A percentile compares a stretch with the other conserved stretches of the same genome.
These are phyloP conservation scores for Drosophila setosimentum DNA, from an alignment of 2,888 invertebrate genomes.

Conservation along the genomic window DNA sequence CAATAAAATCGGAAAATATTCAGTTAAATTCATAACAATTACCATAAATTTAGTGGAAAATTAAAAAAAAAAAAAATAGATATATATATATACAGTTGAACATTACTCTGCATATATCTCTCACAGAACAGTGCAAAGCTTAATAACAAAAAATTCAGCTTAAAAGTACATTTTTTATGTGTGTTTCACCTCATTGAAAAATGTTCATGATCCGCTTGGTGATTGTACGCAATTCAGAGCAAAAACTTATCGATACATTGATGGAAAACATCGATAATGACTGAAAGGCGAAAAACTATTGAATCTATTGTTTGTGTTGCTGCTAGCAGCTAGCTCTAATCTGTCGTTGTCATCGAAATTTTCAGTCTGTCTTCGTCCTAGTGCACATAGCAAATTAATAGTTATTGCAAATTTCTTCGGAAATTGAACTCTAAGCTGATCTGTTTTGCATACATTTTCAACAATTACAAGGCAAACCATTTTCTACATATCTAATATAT, in stretches of 20 bases:
- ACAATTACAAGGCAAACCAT: background rate
- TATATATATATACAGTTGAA: no score
- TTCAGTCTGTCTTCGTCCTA: constrained; percentile 51
- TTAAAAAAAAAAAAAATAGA: no score
- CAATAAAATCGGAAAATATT: background rate
- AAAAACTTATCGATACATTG: background rate
- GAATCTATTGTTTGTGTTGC: background rate
- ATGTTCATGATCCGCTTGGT: background rate
- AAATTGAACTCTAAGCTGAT: constrained; percentile 8
- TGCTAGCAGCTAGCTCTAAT: background rate
- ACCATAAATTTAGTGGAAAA: no score
- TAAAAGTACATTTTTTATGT: background rate
- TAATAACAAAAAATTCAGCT: background rate
- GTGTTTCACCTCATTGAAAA: background rate
- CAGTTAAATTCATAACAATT: background rate
- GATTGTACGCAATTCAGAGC: background rate
- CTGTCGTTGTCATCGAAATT: constrained; percentile 68
- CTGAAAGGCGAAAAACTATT: background rate
- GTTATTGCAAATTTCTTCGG: constrained; percentile 55
- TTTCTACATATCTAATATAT: constrained; percentile 20
- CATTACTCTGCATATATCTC: background rate
- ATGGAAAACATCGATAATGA: background rate
- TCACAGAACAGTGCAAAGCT: background rate
- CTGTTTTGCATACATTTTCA: constrained; percentile 10
- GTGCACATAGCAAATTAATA: constrained; percentile 62